Base-by-base conservation (phyloP, 2,888 invertebrate species). In the Aphelenchoides bicaudatus region DNA sequence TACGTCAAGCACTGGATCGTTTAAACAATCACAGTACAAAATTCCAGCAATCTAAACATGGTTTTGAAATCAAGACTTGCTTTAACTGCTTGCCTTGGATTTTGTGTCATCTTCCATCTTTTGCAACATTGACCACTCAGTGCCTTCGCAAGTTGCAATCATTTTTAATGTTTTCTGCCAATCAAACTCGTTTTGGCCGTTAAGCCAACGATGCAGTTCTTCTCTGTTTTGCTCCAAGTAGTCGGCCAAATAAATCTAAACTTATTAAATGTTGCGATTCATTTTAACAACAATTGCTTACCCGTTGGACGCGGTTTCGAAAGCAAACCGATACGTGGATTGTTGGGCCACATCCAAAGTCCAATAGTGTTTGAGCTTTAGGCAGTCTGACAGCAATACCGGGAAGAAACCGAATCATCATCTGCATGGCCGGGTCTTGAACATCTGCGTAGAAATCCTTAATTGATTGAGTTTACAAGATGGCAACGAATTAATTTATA, bases 401-500 rank as follows among this genome's bases (percentile, higher is more conserved):
- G 16, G 76, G 76, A 57, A 76, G 56, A 48, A 72, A 76, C n/a
- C 65, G 69, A 28, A 78, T 61, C 27, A 76, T 71, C 67, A 76
- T 71, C 52, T 75, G 77, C 75, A 75, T 75, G 16, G 75, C 75
- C 16, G 74, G 70, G 30, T 75, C 75, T 1, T 77, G 73, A 27
- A 75, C 66, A 31, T 68, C 60, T 5, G 63, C 64, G 59, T 75
- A 75, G 56, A 75, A 75, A 61, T 75, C 76, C 65, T 75, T 28
- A 48, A 72, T 57, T 4, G 27, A 10, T 2, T 30, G 29, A 1
- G 2, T 52, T 34, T 59, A 58, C 13, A 30, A 8, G 46, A 51
- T 19, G 5, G 50, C 43, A 25, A 34, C 10, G 10, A n/a, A 34
- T 34, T 10, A 34, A 10, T 34, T 34, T n/a, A 10, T 34, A 10